Percentiles rank a stretch among this genome's conserved stretches.
phyloP scores from a whole-genome alignment of 2,888 invertebrate species.

The Sphaerophoria rueppellii region DNA sequence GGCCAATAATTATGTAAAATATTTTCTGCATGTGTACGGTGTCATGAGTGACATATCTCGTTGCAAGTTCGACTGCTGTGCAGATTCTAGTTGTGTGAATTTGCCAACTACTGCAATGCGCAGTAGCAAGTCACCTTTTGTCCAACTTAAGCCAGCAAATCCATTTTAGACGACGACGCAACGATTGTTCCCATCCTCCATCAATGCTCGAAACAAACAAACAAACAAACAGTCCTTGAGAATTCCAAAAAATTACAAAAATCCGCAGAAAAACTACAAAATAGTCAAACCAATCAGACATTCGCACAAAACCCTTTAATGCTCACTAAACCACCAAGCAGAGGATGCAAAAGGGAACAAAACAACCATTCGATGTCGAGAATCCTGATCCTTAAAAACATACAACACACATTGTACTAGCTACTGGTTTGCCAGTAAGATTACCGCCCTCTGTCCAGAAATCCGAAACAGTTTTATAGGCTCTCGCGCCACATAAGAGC shows the following conservation, averaged over 20 bases:
- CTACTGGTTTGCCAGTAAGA: constrained; percentile 55
- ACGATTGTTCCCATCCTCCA: constrained; percentile 31
- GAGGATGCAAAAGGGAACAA: constrained; percentile 56
- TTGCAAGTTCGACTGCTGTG: constrained; percentile 42
- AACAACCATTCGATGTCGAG: neutral
- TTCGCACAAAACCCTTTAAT: constrained; percentile 22
- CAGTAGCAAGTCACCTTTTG: constrained; percentile 56
- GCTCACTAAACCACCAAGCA: constrained; percentile 28
- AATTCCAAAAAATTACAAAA: constrained; percentile 72
- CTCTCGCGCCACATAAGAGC: neutral
- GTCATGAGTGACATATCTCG: constrained; percentile 69
- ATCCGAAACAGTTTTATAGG: too few species aligned
- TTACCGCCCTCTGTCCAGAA: constrained; percentile 13
- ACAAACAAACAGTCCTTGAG: constrained; percentile 57
- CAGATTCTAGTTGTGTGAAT: constrained; percentile 4
- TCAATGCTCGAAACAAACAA: constrained; percentile 34
- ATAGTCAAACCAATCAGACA: constrained; percentile 59
- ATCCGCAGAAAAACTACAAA: constrained; percentile 65
- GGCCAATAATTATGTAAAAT: constrained; percentile 73
- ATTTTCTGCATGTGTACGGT: constrained; percentile 73
- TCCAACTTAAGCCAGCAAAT: constrained; percentile 29
- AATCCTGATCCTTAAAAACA: constrained; percentile 69
- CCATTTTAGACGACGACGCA: constrained; percentile 34
- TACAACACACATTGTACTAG: constrained; percentile 40
- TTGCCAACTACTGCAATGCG: constrained; percentile 23